Evolutionary conservation across 2,113 vertebrate species (phyloP), one percentile per base, ranked within the genome.

Genomic region (Plestiodon gilberti): DNA sequence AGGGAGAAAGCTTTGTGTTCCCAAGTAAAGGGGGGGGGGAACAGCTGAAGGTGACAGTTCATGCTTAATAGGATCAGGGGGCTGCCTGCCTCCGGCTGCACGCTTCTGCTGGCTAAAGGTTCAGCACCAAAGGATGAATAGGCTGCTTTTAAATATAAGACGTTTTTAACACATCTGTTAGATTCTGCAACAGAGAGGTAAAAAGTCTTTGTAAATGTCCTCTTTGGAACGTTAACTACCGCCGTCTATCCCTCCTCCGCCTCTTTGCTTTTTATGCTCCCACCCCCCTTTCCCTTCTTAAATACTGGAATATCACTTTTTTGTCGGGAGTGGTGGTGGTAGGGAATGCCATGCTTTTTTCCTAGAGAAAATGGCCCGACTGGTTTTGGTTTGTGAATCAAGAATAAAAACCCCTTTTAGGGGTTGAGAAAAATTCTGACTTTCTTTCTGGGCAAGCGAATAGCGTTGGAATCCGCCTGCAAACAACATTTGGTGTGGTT

Each of bases 21-120:
- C 96, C 94, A 96, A 97, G 97, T 96, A 20, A 85, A 25, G 38
- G 17, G 71, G 20, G 15, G 22, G 78, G 96, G 97, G 96, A 96
- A 98, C 98, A 99, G 98, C 98, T 98, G 98, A 99, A 97, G 98
- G 97, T 98, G 98, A 98, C 98, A 98, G 98, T 99, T 98, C 98
- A 99, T 98, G 98, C 97, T 98, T 99, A 99, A 99, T 98, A 97
- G 98, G 98, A 99, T 99, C 97, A 99, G 96, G 96, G 92, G 96
- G 92, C 93, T 83, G 95, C 97, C 95, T 95, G 96, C 96, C 94
- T 93, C 92, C 93, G 95, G 96, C 97, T 97, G 97, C 98, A 98
- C 98, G 97, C 98, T 98, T 97, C 96, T 96, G 94, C 93, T 93
- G 91, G 94, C 96, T 95, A 95, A 81, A 96, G 95, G 97, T 96